Evolutionary conservation across 2,113 vertebrate genomes (phyloP).

Genomic region (Stegostoma tigrinum): DNA sequence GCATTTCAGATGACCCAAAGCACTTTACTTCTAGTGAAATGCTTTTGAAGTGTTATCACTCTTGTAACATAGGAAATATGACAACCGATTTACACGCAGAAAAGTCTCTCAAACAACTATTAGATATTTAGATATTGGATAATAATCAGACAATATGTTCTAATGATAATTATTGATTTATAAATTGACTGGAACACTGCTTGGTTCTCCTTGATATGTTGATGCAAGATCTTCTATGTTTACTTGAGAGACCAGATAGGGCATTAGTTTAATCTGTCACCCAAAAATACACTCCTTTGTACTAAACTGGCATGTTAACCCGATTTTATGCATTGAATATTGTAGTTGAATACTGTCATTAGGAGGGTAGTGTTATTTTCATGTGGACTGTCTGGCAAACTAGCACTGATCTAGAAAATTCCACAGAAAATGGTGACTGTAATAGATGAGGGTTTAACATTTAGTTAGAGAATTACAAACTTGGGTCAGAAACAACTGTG

Average conservation of each 20-base stretch:
- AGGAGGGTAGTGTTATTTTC: neutral
- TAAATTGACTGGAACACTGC: neutral
- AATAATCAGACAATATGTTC: neutral
- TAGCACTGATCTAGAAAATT: neutral
- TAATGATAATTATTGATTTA: neutral
- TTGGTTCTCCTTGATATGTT: neutral
- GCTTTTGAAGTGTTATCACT: neutral
- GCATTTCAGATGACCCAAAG: neutral
- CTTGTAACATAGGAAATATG: neutral
- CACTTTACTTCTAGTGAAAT: neutral
- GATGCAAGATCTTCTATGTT: neutral
- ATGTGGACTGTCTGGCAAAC: neutral
- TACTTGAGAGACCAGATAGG: neutral
- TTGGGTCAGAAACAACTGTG: no score
- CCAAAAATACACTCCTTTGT: neutral
- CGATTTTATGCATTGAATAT: neutral
- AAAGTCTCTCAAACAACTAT: neutral
- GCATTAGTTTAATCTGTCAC: neutral
- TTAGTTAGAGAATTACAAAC: no score
- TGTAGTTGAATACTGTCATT: neutral
- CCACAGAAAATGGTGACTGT: no score
- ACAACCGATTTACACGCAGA: neutral
- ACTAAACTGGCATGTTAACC: neutral
- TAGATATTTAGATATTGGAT: neutral
- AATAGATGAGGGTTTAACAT: no score